Base-by-base conservation (phyloP, 2,797 vertebrate species). In the Danio aesculapii region DNA sequence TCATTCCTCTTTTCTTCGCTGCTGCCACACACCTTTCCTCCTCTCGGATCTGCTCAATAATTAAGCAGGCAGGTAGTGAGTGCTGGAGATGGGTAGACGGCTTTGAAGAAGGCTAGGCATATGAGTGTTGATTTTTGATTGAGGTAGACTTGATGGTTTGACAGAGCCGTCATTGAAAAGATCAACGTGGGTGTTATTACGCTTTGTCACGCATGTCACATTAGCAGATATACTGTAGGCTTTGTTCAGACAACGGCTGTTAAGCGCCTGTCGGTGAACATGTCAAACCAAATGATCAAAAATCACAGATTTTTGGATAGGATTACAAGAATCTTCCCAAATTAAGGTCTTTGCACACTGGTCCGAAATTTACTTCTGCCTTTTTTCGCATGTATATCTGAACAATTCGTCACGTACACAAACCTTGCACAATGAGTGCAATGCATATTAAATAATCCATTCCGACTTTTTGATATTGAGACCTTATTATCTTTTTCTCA, bases 21-120 rank as follows among this genome's bases (percentile, higher is more conserved):
- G 86, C 69, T 91, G 75, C 89, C 90, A 90, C 89, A 84, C 19
- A 75, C 86, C 89, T 86, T 30, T 67, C 62, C 84, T 87, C 86
- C 84, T 88, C 85, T 50, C 39, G 81, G 82, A 84, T 87, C 87
- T 86, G 92, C 90, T 94, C 91, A 94, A 94, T 94, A 93, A 95
- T 93, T 89, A 94, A 93, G 87, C 89, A 88, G 67, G 91, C 92
- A 92, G 92, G 93, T 93, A 92, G 77, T 91, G 92, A 93, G 93
- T 94, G 88, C 91, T 92, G 89, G 91, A 93, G 90, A 90, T 91
- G 91, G 55, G 50, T 66, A 61, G 83, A 70, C 50, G 44, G 63
- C 16, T 62, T 73, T 69, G 84, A 71, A 78, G 77, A 82, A 6
- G 6, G 12, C 44, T 46, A 52, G 44, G 63, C 39, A 47, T 17